Percentiles rank a stretch among this genome's conserved stretches.
Conservation (phyloP, 2,888 invertebrate species). For the Pandemis corylana region DNA sequence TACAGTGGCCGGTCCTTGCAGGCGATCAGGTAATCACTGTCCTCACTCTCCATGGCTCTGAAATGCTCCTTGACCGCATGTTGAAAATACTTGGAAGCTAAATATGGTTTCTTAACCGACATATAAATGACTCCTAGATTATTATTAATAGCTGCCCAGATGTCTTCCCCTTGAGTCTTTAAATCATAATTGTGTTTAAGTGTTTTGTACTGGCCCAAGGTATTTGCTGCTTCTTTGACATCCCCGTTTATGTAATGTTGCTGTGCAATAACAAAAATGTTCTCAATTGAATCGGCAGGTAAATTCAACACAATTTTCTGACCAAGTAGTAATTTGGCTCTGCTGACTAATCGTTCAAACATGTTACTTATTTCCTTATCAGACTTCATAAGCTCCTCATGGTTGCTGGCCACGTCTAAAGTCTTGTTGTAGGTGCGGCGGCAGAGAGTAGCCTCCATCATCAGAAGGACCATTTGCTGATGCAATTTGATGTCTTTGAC, state of each 20-base stretch:
- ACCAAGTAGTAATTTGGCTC: slow-evolving; percentile 72
- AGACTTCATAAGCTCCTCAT: slow-evolving; percentile 67
- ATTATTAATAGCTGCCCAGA: slow-evolving; percentile 88
- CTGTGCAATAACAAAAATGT: slow-evolving; percentile 76
- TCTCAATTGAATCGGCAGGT: slow-evolving; percentile 75
- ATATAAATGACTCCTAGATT: slow-evolving; percentile 93
- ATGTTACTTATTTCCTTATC: slow-evolving; percentile 67
- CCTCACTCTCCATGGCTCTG: slow-evolving; percentile 73
- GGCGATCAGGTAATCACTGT: slow-evolving; percentile 71
- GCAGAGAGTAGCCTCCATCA: slow-evolving; percentile 76
- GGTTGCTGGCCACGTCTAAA: slow-evolving; percentile 68
- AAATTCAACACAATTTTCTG: slow-evolving; percentile 65
- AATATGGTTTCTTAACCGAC: slow-evolving; percentile 91
- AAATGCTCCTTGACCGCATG: slow-evolving; percentile 91
- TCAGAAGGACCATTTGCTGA: slow-evolving; percentile 68
- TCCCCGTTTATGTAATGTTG: slow-evolving; percentile 78
- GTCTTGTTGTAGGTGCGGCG: slow-evolving; percentile 76
- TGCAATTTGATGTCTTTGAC: slow-evolving; percentile 72
- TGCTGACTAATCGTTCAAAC: slow-evolving; percentile 71
- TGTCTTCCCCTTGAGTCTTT: slow-evolving; percentile 77
- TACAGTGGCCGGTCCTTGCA: slow-evolving; percentile 85
- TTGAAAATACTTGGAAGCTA: slow-evolving; percentile 92
- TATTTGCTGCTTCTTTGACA: slow-evolving; percentile 70
- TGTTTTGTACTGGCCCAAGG: slow-evolving; percentile 70
- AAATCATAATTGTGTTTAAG: slow-evolving; percentile 72